Evolutionary conservation across 2,113 vertebrate genomes (phyloP).

Genomic region (Cygnus atratus): DNA sequence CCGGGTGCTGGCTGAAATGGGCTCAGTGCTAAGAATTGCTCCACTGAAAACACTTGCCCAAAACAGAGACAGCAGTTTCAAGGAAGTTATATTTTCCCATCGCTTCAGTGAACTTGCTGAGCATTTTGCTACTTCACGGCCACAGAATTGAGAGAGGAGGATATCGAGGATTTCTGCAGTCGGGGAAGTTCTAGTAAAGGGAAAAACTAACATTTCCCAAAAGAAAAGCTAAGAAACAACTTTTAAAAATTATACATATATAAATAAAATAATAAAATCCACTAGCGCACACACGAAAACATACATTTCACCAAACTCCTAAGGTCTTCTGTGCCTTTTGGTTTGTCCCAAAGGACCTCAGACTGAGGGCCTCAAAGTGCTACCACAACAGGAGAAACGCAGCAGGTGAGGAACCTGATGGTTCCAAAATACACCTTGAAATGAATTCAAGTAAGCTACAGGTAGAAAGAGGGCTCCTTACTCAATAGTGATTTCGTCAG

Average conservation of each 20-base stretch:
- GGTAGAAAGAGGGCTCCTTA: not conserved
- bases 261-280: not conserved
- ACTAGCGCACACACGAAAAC: not conserved
- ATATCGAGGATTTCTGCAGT: not conserved
- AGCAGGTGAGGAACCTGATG: not conserved
- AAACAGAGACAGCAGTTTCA: not conserved
- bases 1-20: not conserved
- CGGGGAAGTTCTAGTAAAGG: not conserved
- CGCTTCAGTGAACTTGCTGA: not conserved
- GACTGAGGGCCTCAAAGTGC: too few relatives aligned
- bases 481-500: not conserved
- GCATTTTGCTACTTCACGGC: not conserved
- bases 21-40: slow-evolving; percentile 32
- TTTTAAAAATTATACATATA: not conserved
- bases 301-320: not conserved
- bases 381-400: not conserved
- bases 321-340: not conserved
- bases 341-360: not conserved
- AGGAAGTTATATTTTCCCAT: not conserved
- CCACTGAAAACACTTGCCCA: not conserved
- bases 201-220: too few relatives aligned
- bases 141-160: not conserved
- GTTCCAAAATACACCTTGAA: not conserved
- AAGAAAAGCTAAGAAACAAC: not conserved
- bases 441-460: not conserved